Base-by-base conservation (phyloP, 1,140 invertebrate species). In the Ephestia elutella region DNA sequence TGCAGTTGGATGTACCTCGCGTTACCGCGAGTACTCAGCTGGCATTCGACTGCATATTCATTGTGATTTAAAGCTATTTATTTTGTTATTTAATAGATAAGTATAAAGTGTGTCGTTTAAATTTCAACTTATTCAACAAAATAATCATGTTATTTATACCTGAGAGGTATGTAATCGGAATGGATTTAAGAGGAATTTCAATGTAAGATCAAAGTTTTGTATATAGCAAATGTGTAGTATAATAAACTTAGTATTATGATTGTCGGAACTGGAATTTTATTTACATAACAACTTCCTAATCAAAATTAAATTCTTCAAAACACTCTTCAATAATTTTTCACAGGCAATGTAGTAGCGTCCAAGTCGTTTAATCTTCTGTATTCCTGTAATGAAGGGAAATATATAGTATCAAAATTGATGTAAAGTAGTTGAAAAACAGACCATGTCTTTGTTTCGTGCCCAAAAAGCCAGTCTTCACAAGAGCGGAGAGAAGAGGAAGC, bases 191-290 rank as follows among this genome's bases (percentile, higher is more conserved):
- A n/a, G 50, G 60, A 65, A 54, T 57, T 63, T 53, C 58, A 55
- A 73, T 77, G 54, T 71, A 75, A 79, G 75, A 68, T 74, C 65
- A 76, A 63, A 65, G 48, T 78, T 73, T 84, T 87, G 82, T 86
- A 87, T 72, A 87, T 87, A 87, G 61, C 60, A 62, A 66, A 65
- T 68, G 71, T 74, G 73, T 81, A 80, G 72, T 72, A 75, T 80
- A 77, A 82, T 83, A 84, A 81, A 72, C 72, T 71, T 81, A 84
- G 76, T 78, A 75, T 79, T 80, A 86, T 82, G 81, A 82, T 82
- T 82, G 80, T 82, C 70, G 73, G 78, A 68, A 70, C 21, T 70
- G 25, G 65, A 62, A 25, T 49, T 86, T 86, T 73, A 70, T 72
- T 79, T 68, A 13, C 18, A 54, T 50, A 21, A 5, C 32, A 35